Evolutionary conservation across 2,797 vertebrate species (phyloP).

Genomic region (Chaunax sp.): DNA sequence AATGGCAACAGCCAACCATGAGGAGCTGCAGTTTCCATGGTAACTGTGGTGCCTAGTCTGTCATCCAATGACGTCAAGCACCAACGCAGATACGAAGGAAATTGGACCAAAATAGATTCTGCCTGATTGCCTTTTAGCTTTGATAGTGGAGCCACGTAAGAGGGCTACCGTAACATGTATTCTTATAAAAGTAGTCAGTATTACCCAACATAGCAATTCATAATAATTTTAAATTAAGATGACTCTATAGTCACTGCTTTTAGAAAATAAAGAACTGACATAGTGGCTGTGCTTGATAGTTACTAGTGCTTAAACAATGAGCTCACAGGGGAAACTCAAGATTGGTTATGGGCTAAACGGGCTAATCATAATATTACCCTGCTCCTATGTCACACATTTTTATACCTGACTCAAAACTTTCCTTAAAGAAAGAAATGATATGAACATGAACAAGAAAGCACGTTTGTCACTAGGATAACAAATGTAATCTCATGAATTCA

Average conservation of each 20-base stretch:
- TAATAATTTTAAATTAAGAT: background rate
- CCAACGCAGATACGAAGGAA: constrained; percentile 75
- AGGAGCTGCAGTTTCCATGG: constrained; percentile 84
- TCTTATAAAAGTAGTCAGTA: background rate
- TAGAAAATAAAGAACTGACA: constrained; percentile 35
- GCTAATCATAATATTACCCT: too few relatives aligned
- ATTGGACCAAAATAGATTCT: constrained; percentile 80
- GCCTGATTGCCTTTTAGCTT: constrained; percentile 46
- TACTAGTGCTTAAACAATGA: background rate
- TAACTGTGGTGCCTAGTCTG: constrained; percentile 69
- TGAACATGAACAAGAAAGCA: too few relatives aligned
- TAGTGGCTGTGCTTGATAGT: constrained; percentile 10
- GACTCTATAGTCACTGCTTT: constrained; percentile 19
- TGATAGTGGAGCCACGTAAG: constrained; percentile 35
- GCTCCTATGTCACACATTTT: background rate
- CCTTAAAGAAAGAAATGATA: too few relatives aligned
- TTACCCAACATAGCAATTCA: background rate
- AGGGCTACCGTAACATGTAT: too few relatives aligned
- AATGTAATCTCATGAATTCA: background rate
- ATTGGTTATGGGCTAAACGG: too few relatives aligned
- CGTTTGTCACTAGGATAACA: background rate
- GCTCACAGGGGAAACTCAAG: background rate
- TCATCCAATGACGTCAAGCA: constrained; percentile 82
- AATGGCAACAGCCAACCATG: constrained; percentile 49
- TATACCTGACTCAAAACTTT: background rate